Percentiles rank a stretch among this genome's conserved stretches.
Evolutionary conservation across 2,797 vertebrate genomes (phyloP).

Genomic region (Scomberomorus guttatus): DNA sequence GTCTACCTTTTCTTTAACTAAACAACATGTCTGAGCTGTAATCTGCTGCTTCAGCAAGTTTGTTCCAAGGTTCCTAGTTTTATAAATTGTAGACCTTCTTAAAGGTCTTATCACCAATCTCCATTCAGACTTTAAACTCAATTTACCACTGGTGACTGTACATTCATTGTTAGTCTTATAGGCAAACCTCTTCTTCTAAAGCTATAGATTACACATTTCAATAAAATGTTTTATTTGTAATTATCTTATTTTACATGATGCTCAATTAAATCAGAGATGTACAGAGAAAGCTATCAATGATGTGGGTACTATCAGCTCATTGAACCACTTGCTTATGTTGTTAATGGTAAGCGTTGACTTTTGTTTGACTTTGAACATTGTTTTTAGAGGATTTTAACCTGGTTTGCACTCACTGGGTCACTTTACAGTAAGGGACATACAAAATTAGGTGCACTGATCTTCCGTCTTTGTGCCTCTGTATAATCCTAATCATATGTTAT

Average conservation of each 20-base stretch:
- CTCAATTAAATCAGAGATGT: no score
- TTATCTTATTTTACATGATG: no score
- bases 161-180: background rate
- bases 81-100: background rate
- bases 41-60: background rate
- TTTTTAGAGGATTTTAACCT: no score
- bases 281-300: no score
- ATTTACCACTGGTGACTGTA: accelerated
- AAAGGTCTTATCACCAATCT: background rate
- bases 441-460: no score
- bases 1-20: no score
- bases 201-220: background rate
- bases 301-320: background rate
- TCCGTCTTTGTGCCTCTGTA: no score
- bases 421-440: no score
- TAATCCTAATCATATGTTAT: no score
- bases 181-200: background rate
- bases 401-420: no score
- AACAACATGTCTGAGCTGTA: background rate
- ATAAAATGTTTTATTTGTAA: no score
- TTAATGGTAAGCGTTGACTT: background rate
- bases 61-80: background rate
- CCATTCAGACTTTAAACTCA: background rate
- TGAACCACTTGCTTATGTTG: background rate
- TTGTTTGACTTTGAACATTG: no score